phyloP scores from a whole-genome alignment of 2,888 invertebrate species.

The Leptogaster cylindrica region DNA sequence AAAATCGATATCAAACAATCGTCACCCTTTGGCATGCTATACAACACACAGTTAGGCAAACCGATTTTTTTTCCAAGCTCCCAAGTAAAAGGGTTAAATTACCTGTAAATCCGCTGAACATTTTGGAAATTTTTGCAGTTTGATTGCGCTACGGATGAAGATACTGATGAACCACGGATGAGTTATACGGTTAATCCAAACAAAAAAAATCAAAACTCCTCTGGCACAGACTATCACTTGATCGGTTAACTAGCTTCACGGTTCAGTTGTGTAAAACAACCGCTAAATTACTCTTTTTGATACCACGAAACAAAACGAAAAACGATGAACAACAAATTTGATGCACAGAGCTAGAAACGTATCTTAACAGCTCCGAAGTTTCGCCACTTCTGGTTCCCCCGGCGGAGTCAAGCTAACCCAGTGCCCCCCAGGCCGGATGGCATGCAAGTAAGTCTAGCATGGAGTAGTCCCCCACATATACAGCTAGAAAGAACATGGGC shows the following conservation, averaged over 20 bases:
- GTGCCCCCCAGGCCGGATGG: constrained; percentile 26
- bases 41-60: neutral
- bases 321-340: constrained; percentile 13
- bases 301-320: constrained; percentile 1
- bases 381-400: constrained; percentile 42
- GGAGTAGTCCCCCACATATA: constrained; percentile 12
- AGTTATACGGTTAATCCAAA: too few species aligned
- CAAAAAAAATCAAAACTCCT: too few species aligned
- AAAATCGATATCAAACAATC: neutral
- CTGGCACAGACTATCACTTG: constrained; percentile 40
- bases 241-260: constrained; percentile 25
- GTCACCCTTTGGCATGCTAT: neutral
- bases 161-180: constrained; percentile 22
- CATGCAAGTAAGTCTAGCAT: constrained; percentile 4
- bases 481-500: constrained; percentile 4
- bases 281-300: constrained; percentile 24
- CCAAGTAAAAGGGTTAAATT: constrained; percentile 49
- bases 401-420: constrained; percentile 26
- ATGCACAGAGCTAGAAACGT: neutral
- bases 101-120: constrained; percentile 62
- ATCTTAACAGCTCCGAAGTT: constrained; percentile 46
- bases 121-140: constrained; percentile 47
- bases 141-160: constrained; percentile 39
- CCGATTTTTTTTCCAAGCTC: neutral
- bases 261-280: constrained; percentile 11